Percentiles rank a stretch among this genome's conserved stretches.
Conservation (phyloP, 53 echinoderm and acorn worm genomes). For the Actinopyga echinites region DNA sequence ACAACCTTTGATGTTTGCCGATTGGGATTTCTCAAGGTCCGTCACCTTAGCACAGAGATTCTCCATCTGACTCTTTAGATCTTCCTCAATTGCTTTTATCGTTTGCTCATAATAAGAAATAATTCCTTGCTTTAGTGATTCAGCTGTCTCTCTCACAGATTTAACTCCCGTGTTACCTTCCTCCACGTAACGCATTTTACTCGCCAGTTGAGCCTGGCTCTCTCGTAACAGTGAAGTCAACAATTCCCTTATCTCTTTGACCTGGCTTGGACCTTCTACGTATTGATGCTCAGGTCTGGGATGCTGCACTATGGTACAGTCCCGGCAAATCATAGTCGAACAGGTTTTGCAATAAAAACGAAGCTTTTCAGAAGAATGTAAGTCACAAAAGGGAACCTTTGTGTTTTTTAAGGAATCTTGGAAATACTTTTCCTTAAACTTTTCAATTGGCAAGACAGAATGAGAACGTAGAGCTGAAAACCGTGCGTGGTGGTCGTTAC, state of each 20-base stretch:
- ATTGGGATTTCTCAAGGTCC: background rate
- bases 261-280: background rate
- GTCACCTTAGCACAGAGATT: background rate
- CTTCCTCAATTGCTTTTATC: background rate
- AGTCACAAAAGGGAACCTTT: background rate
- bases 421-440: background rate
- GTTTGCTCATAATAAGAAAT: background rate
- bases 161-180: too few relatives aligned
- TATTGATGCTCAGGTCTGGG: background rate
- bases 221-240: background rate
- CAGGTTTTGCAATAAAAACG: background rate
- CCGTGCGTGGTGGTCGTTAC: background rate
- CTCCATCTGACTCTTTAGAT: background rate
- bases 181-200: too few relatives aligned
- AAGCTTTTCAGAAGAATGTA: background rate
- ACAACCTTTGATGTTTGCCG: background rate
- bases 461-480: background rate
- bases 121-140: background rate
- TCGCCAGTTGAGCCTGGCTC: background rate
- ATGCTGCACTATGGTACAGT: background rate
- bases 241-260: background rate
- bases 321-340: background rate
- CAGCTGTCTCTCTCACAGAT: too few relatives aligned
- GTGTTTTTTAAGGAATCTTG: background rate
- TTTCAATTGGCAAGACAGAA: background rate